Percentiles rank a stretch among this genome's conserved stretches.
phyloP scores from a whole-genome alignment of 2,113 vertebrate species.

The Orycteropus afer region DNA sequence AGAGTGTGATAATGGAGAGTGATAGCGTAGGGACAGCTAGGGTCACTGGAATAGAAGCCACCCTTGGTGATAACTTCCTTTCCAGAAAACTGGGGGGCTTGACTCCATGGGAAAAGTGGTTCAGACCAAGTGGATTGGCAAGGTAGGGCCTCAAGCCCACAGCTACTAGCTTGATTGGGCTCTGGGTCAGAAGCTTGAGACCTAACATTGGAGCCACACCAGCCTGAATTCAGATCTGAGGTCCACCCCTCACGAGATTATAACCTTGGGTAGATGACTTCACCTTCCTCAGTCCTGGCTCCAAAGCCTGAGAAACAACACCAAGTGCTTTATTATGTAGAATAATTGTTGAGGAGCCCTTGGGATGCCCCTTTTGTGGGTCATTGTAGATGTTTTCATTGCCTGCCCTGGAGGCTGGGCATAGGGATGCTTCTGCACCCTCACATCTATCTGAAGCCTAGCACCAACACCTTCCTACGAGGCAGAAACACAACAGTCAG shows the following conservation, averaged over 20 bases:
- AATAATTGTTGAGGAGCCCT: not conserved
- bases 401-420: not conserved
- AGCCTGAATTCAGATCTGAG: not conserved
- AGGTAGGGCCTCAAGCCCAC: not conserved
- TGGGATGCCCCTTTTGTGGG: not conserved
- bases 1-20: not conserved
- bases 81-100: constrained; percentile 33
- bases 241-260: not conserved
- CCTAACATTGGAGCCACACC: not conserved
- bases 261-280: not conserved
- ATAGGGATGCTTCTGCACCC: not conserved
- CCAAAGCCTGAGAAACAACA: not conserved
- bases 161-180: not conserved
- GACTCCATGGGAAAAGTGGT: not conserved
- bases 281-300: not conserved
- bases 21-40: not conserved
- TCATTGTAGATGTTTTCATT: not conserved
- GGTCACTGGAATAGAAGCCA: constrained; percentile 7
- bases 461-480: not conserved
- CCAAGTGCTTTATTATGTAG: not conserved
- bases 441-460: not conserved
- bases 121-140: not conserved
- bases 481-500: not conserved
- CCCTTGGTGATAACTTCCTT: constrained; percentile 28
- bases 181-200: not conserved